Conservation (phyloP, 2,113 vertebrate species). For the Syngnathus floridae region DNA sequence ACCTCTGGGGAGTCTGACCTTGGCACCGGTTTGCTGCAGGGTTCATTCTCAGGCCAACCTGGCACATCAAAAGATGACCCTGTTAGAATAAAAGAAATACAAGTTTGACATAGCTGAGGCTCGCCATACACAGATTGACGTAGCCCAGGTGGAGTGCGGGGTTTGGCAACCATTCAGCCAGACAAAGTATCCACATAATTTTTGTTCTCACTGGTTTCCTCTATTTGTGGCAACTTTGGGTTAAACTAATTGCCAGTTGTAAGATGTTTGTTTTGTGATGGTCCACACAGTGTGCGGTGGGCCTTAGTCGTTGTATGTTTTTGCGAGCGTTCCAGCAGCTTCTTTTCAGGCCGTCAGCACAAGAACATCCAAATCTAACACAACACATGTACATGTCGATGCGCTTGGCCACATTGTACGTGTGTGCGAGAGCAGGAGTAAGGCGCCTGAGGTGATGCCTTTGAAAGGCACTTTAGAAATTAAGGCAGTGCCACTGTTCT, state of each 20-base stretch:
- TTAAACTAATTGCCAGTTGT: too few relatives aligned
- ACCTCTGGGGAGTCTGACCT: slow-evolving; percentile 49
- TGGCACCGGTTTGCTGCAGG: slow-evolving; percentile 47
- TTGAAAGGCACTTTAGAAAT: slow-evolving; percentile 79
- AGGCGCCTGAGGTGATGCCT: slow-evolving; percentile 69
- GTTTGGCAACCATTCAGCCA: too few relatives aligned
- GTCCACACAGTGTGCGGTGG: neutral
- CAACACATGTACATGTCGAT: neutral
- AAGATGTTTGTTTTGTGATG: too few relatives aligned
- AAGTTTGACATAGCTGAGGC: neutral
- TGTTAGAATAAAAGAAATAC: slow-evolving; percentile 28
- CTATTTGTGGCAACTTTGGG: neutral
- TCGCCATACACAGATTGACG: too few relatives aligned
- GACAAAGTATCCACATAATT: too few relatives aligned
- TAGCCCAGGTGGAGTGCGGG: too few relatives aligned
- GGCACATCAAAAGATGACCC: slow-evolving; percentile 45
- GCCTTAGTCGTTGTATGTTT: neutral
- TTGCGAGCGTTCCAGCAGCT: slow-evolving; percentile 12
- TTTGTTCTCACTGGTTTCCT: too few relatives aligned
- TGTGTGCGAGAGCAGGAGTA: slow-evolving; percentile 38
- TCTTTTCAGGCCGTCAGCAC: slow-evolving; percentile 9
- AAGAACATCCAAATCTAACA: neutral
- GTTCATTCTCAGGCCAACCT: slow-evolving; percentile 58
- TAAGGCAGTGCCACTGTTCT: slow-evolving; percentile 73
- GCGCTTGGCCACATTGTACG: slow-evolving; percentile 9